Evolutionary conservation across 2,113 vertebrate genomes (phyloP).

Genomic region (Ciconia maguari): DNA sequence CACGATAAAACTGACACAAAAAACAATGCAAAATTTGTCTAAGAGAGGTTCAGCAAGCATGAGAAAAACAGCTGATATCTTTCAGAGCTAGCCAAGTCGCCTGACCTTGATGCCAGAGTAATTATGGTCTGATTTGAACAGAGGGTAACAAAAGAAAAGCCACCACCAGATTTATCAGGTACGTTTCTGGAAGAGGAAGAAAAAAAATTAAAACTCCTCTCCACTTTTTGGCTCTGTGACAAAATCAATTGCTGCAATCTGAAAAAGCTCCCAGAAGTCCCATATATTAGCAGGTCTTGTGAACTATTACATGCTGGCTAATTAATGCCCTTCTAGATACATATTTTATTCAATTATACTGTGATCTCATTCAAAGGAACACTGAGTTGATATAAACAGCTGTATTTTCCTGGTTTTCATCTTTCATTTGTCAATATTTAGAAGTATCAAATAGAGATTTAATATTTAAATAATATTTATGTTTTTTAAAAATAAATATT

Average conservation of each 20-base stretch:
- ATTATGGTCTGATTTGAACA: conserved; percentile 75
- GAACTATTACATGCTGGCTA: conserved; percentile 54
- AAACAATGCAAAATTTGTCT: conserved; percentile 84
- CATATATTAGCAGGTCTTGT: conserved; percentile 21
- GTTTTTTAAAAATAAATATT: background rate
- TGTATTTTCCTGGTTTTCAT: conserved; percentile 2
- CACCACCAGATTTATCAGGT: conserved; percentile 70
- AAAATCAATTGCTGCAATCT: conserved; percentile 58
- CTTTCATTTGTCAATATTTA: background rate
- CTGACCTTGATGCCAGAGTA: conserved; percentile 73
- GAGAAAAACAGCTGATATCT: conserved; percentile 79
- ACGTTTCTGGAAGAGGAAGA: conserved; percentile 47
- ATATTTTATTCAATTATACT: conserved; percentile 66
- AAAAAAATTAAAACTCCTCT: background rate
- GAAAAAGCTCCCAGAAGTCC: conserved; percentile 59
- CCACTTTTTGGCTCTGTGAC: conserved; percentile 38
- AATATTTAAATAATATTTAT: background rate
- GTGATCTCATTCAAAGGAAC: conserved; percentile 52
- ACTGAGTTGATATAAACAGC: conserved; percentile 12
- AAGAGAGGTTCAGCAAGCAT: conserved; percentile 78
- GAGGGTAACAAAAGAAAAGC: conserved; percentile 44
- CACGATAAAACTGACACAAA: conserved; percentile 78
- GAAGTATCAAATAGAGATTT: background rate
- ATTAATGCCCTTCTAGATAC: conserved; percentile 62
- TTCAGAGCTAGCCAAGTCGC: conserved; percentile 76